Conservation (phyloP, 2,888 invertebrate species). For the Drosophila dives region DNA sequence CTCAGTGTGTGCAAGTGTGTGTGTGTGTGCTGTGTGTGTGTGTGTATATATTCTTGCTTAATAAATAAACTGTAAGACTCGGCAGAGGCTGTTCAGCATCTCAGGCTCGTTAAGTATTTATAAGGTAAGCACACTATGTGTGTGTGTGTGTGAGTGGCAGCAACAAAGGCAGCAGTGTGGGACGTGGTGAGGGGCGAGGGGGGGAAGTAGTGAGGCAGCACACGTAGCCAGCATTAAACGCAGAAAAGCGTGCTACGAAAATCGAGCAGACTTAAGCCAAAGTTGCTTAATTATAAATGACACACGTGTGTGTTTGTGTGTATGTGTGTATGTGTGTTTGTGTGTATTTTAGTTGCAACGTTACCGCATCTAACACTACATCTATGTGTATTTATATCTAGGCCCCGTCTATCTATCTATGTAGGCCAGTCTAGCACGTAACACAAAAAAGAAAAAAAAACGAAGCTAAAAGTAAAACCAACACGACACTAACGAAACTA, state of each 20-base stretch:
- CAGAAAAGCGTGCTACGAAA: conserved; percentile 66
- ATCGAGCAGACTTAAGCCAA: conserved; percentile 67
- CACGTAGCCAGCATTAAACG: conserved; percentile 73
- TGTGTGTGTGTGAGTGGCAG: conserved; percentile 25
- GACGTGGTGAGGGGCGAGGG: neutral
- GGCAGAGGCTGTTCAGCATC: conserved; percentile 45
- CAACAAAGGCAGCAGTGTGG: conserved; percentile 25
- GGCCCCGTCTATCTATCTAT: conserved; percentile 57
- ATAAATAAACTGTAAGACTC: conserved; percentile 75
- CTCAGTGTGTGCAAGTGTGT: neutral
- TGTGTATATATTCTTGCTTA: conserved; percentile 67
- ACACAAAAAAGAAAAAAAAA: conserved; percentile 27
- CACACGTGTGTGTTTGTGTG: conserved; percentile 62
- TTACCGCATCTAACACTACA: conserved; percentile 21
- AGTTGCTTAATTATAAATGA: conserved; percentile 81
- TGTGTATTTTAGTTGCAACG: conserved; percentile 28
- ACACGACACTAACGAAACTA: conserved; percentile 78
- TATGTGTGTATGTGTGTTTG: neutral
- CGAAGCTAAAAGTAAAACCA: conserved; percentile 53
- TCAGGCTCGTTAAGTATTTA: conserved; percentile 76
- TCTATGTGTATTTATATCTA: conserved; percentile 6
- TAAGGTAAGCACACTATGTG: conserved; percentile 64
- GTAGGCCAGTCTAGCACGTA: conserved; percentile 59
- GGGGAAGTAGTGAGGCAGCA: neutral
- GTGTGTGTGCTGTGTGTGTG: conserved; percentile 1